These are phyloP conservation scores for Coenonympha glycerion DNA, from an alignment of 2,888 invertebrate species.

Conservation along the genomic window DNA sequence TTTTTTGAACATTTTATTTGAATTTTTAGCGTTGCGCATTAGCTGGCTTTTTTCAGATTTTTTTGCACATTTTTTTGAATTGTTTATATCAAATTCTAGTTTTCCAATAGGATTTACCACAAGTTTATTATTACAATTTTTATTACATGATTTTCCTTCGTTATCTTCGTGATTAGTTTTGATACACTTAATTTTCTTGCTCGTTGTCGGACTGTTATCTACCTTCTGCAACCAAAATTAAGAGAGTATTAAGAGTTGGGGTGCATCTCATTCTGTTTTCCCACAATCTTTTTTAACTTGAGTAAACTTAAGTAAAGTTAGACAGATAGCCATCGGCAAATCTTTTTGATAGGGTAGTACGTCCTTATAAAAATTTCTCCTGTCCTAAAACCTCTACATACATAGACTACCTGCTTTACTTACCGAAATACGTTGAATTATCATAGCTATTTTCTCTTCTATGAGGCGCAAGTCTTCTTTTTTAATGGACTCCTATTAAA, in stretches of 20 bases:
- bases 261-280: too few species aligned
- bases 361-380: too few species aligned
- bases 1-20: conserved; percentile 28
- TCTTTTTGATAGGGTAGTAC: too few species aligned
- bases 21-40: conserved; percentile 19
- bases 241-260: too few species aligned
- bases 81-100: not conserved
- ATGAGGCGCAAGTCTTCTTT: conserved; percentile 51
- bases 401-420: too few species aligned
- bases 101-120: not conserved
- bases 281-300: too few species aligned
- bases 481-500: conserved; percentile 46
- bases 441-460: conserved; percentile 52
- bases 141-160: conserved; percentile 2
- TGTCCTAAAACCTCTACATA: not conserved
- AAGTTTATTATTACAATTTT: not conserved
- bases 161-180: conserved; percentile 13
- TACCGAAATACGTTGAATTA: conserved; percentile 46
- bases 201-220: conserved; percentile 8
- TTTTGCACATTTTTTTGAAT: conserved; percentile 11
- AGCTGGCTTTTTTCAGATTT: conserved; percentile 12
- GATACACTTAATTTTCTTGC: conserved; percentile 7
- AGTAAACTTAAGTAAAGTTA: too few species aligned
- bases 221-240: conserved; percentile 17
- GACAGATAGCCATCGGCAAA: too few species aligned